Evolutionary conservation across 2,113 vertebrate species (phyloP).

Genomic region (Hiodon alosoides): DNA sequence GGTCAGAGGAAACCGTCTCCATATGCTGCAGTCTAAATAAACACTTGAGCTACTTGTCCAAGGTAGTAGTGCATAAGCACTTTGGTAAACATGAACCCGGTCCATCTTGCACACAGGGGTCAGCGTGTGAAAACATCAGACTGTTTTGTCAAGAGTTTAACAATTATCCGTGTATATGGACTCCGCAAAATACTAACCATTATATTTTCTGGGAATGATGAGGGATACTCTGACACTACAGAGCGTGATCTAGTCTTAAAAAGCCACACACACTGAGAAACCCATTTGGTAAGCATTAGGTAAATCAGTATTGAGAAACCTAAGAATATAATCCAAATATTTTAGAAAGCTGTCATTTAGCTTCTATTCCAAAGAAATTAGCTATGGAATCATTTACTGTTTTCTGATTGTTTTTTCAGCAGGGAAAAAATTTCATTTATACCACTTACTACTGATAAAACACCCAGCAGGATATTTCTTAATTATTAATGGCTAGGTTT

Average conservation of each 20-base stretch:
- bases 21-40: constrained; percentile 42
- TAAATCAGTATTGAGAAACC: constrained; percentile 26
- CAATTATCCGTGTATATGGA: constrained; percentile 40
- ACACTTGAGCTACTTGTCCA: background rate
- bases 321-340: constrained; percentile 54
- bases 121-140: constrained; percentile 48
- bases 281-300: constrained; percentile 64
- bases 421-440: constrained; percentile 33
- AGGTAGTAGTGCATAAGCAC: background rate
- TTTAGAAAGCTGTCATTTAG: constrained; percentile 52
- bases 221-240: constrained; percentile 41
- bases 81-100: background rate
- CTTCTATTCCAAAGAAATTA: constrained; percentile 46
- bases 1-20: constrained; percentile 54
- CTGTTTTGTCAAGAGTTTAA: constrained; percentile 58
- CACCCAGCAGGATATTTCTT: constrained; percentile 10
- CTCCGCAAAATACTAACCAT: constrained; percentile 32
- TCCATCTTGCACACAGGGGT: constrained; percentile 43
- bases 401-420: constrained; percentile 41
- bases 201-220: constrained; percentile 29
- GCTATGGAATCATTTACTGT: constrained; percentile 46
- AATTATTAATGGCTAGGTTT: no score
- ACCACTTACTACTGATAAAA: constrained; percentile 30
- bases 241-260: constrained; percentile 36
- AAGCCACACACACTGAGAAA: background rate